Evolutionary conservation across 2,888 invertebrate genomes (phyloP), one percentile per base, ranked within the genome.

Genomic region (Microdon myrmicae): DNA sequence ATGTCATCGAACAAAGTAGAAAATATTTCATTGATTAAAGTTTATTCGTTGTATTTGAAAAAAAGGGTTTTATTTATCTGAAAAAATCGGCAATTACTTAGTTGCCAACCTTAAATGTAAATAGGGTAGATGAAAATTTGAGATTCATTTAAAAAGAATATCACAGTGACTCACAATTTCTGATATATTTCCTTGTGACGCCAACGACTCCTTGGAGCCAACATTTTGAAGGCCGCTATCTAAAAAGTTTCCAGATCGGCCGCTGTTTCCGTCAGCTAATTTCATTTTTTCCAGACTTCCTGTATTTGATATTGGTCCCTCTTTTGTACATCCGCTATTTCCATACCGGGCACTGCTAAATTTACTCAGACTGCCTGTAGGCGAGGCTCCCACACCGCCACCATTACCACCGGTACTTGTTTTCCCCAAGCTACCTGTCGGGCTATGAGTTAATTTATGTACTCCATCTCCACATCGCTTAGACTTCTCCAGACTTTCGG

Each of bases 201-300:
- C 75, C 43, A 79, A 69, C 7, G 81, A 80, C 60, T 81, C 80
- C 70, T 79, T 81, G 25, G 81, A 80, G n/a, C 81, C 81, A 45
- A 72, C 74, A 60, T 71, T 76, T 25, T 76, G 76, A 9, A 72
- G 71, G 41, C 66, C 71, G 7, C 60, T 55, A 13, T 71, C 71
- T 12, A 59, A 39, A 17, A 48, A 66, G 29, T 5, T 28, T 16
- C 56, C 56, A 14, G 49, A 34, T 12, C 54, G n/a, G n/a, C 51
- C 45, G 25, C 43, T 49, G 43, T 54, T 64, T 41, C 53, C 54
- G 29, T 64, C 64, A 12, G 35, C 47, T 12, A 49, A 44, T 58
- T 66, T 73, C 44, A 75, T 77, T 61, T 78, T 77, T 53, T 79
- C 77, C 38, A 77, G 69, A 45, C 77, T 78, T 68, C 71, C 73